phyloP scores from a whole-genome alignment of 2,888 invertebrate species.

The Eustalomyia histrio region DNA sequence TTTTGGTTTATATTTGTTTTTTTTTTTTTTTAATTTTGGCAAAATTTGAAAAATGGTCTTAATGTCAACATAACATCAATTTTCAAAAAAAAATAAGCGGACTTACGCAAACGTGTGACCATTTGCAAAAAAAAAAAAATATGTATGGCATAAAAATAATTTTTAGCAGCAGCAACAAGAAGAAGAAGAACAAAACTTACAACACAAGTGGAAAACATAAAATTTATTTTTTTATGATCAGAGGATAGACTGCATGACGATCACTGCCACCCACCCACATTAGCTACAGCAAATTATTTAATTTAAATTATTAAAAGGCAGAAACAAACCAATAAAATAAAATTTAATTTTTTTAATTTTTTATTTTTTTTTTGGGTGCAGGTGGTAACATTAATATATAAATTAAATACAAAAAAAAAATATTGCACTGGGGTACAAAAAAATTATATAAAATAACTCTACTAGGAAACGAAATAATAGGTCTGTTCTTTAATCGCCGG shows the following conservation, averaged over 20 bases:
- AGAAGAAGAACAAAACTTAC: not conserved
- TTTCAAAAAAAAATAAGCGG: slow-evolving; percentile 36
- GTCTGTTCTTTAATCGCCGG: too few relatives aligned
- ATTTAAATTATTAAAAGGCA: slow-evolving; percentile 34
- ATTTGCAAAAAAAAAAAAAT: slow-evolving; percentile 30
- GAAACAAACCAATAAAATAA: not conserved
- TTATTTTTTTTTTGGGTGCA: not conserved
- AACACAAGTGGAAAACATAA: slow-evolving; percentile 39
- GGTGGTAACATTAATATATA: not conserved
- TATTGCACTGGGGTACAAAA: not conserved
- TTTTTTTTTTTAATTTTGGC: slow-evolving; percentile 27
- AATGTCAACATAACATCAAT: slow-evolving; percentile 62
- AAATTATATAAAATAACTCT: too few relatives aligned
- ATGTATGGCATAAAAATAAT: slow-evolving; percentile 24
- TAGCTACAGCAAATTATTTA: slow-evolving; percentile 42
- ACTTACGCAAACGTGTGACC: slow-evolving; percentile 55
- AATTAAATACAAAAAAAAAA: not conserved
- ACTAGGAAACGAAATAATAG: too few relatives aligned
- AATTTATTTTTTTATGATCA: slow-evolving; percentile 39
- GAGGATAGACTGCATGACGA: slow-evolving; percentile 64
- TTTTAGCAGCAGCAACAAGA: not conserved
- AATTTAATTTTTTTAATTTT: too few relatives aligned
- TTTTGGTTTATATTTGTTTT: not conserved
- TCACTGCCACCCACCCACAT: slow-evolving; percentile 56
- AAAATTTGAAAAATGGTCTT: slow-evolving; percentile 56